A percentile compares a stretch with the other conserved stretches of the same genome.
phyloP scores from a whole-genome alignment of 1,140 invertebrate genomes.

The Lordiphosa stackelbergi region DNA sequence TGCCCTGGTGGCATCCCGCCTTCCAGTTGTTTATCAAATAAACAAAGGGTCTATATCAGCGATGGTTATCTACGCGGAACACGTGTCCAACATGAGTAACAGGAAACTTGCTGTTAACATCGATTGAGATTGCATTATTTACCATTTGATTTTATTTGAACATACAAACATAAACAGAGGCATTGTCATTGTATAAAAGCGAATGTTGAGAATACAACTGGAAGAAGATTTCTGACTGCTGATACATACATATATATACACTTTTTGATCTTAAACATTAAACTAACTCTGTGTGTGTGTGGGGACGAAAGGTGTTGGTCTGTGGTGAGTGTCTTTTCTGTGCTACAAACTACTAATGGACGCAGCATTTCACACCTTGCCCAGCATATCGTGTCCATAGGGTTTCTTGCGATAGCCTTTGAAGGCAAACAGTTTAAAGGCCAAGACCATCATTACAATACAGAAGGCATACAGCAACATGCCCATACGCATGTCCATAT shows the following conservation, averaged over 20 bases:
- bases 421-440: slow-evolving; percentile 87
- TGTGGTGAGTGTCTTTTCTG: slow-evolving; percentile 23
- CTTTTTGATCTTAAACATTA: slow-evolving; percentile 57
- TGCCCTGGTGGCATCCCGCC: slow-evolving; percentile 72
- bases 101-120: slow-evolving; percentile 10
- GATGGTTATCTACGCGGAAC: slow-evolving; percentile 9
- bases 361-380: slow-evolving; percentile 79
- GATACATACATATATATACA: slow-evolving; percentile 35
- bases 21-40: slow-evolving; percentile 29
- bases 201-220: slow-evolving; percentile 44
- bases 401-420: slow-evolving; percentile 84
- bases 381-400: slow-evolving; percentile 81
- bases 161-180: slow-evolving; percentile 19
- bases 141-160: slow-evolving; percentile 30
- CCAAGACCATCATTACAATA: slow-evolving; percentile 83
- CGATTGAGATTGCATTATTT: slow-evolving; percentile 9
- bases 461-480: slow-evolving; percentile 85
- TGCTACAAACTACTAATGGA: not conserved
- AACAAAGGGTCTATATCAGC: no score
- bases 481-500: slow-evolving; percentile 86
- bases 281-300: slow-evolving; percentile 15
- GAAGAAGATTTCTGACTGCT: slow-evolving; percentile 31
- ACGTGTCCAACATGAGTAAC: slow-evolving; percentile 19
- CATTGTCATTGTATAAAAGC: slow-evolving; percentile 55
- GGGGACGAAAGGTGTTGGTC: slow-evolving; percentile 22